Evolutionary conservation across 2,113 vertebrate genomes (phyloP), one percentile per base, ranked within the genome.

Genomic region (Xiphophorus hellerii): DNA sequence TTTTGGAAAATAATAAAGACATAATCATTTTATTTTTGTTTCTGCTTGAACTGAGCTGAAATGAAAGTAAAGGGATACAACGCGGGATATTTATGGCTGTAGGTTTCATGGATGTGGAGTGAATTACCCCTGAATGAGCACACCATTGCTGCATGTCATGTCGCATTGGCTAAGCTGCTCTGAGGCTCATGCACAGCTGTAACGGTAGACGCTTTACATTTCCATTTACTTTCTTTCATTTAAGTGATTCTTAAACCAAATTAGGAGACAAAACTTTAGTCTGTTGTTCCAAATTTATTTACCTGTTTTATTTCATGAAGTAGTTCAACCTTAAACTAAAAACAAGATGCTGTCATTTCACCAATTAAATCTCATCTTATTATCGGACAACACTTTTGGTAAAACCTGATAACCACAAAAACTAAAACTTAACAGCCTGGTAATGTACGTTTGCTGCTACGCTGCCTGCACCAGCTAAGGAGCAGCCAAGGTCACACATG

Each of bases 401-500:
- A 6, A 48, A 48, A 48, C 28, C 42, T 20, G 10, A 14, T 25
- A 25, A 14, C 29, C 17, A 69, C 48, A 31, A n/a, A 69, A 54
- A 22, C 4, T 4, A 44, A 20, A 31, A 30, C 17, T 8, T 63
- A 11, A 33, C 6, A 27, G 22, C 67, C 60, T 35, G 30, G 31
- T 74, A 62, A 82, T 82, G 84, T 66, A 82, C 20, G 51, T 87
- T 79, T 75, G 35, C 39, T 0, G 64, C 61, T 58, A 54, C 54
- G 13, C 82, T 73, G 77, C 78, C 71, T 69, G 67, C 75, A 73
- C 70, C 77, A 70, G 76, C 87, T 76, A 82, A 74, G 83, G 78
- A 86, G 81, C 76, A 69, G 78, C 80, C 77, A 42, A 85, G 88
- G 91, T 91, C 90, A 91, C 91, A 90, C 88, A 91, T 76, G 80